phyloP scores from a whole-genome alignment of 2,888 invertebrate species.

The Troglohyphantes excavatus region DNA sequence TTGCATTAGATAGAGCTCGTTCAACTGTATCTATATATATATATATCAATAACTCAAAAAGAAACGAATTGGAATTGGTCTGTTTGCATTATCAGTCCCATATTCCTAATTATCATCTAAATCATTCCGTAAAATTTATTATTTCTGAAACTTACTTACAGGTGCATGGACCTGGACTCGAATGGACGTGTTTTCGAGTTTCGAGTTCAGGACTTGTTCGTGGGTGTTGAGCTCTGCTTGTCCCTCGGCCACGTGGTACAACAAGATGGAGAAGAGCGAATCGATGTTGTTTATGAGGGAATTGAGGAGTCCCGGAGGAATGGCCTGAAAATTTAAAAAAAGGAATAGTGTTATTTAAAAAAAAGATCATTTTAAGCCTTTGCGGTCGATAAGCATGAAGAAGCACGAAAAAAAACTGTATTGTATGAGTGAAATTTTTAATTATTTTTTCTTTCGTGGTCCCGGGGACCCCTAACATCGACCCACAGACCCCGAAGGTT shows the following conservation, averaged over 20 bases:
- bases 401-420: too few relatives aligned
- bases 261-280: constrained; percentile 85
- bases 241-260: constrained; percentile 85
- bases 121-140: too few relatives aligned
- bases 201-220: constrained; percentile 83
- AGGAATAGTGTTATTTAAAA: not conserved
- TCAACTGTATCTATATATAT: too few relatives aligned
- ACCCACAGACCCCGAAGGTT: too few relatives aligned
- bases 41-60: not conserved
- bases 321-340: constrained; percentile 34
- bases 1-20: too few relatives aligned
- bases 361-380: too few relatives aligned
- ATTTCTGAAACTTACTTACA: constrained; percentile 41
- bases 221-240: constrained; percentile 16
- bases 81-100: not conserved
- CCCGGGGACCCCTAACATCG: too few relatives aligned
- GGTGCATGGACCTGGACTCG: constrained; percentile 39
- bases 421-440: too few relatives aligned
- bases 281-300: constrained; percentile 83
- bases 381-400: too few relatives aligned
- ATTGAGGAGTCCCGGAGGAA: constrained; percentile 79
- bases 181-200: constrained; percentile 84
- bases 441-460: too few relatives aligned
- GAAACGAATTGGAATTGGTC: not conserved
- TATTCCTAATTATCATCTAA: too few relatives aligned